These are phyloP conservation scores for Aegotheles bennettii DNA, from an alignment of 2,113 vertebrate species.

Conservation along the genomic window DNA sequence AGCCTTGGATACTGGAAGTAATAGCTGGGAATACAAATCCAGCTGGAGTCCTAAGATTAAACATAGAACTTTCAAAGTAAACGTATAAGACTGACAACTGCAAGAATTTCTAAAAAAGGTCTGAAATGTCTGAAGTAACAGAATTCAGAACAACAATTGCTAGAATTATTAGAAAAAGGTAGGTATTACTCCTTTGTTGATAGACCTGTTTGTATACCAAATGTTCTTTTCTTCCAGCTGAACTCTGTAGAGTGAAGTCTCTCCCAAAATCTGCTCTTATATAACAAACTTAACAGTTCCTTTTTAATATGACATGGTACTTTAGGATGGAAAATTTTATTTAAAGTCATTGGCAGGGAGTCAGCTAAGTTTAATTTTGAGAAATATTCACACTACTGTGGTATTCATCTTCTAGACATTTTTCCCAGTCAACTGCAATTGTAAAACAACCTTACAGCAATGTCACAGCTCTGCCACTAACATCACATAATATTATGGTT, in stretches of 20 bases:
- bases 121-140: background rate
- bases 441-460: background rate
- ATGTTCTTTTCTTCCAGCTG: background rate
- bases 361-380: background rate
- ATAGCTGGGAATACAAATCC: background rate
- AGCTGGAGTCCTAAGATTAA: background rate
- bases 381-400: background rate
- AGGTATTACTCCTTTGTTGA: background rate
- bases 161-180: background rate
- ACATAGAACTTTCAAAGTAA: background rate
- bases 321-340: background rate
- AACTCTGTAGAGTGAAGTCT: background rate
- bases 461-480: background rate
- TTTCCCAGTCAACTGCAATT: background rate
- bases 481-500: background rate
- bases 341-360: background rate
- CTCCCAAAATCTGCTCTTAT: background rate
- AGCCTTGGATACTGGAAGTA: background rate
- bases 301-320: background rate
- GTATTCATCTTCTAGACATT: background rate
- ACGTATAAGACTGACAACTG: background rate
- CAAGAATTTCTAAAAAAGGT: background rate
- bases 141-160: background rate
- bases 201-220: background rate
- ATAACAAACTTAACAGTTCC: background rate